A percentile compares a stretch with the other conserved stretches of the same genome.
These are phyloP conservation scores for Echiichthys vipera DNA, from an alignment of 2,797 vertebrate species.

Conservation along the genomic window DNA sequence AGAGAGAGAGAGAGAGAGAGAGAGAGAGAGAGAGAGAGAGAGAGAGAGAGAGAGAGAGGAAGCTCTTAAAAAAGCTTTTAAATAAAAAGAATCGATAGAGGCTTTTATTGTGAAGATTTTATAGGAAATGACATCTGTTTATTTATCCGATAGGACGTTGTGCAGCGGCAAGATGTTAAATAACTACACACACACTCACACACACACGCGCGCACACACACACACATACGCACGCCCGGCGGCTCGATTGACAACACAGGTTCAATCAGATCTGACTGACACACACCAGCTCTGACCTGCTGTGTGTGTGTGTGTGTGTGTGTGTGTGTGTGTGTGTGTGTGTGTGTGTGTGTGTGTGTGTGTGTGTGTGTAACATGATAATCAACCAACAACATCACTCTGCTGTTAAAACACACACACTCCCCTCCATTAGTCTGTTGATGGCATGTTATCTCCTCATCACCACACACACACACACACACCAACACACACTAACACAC, in stretches of 20 bases:
- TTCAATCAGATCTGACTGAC: no score
- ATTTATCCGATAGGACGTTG: no score
- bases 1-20: no score
- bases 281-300: no score
- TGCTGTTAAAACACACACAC: constrained; percentile 29
- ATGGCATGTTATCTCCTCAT: constrained; percentile 53
- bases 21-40: no score
- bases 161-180: no score
- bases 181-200: not conserved
- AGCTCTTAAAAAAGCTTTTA: no score
- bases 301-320: not conserved
- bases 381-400: constrained; percentile 38
- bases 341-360: constrained; percentile 31
- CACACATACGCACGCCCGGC: constrained; percentile 2
- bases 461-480: constrained; percentile 17
- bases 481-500: constrained; percentile 6
- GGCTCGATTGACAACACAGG: no score
- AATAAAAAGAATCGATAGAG: no score
- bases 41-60: no score
- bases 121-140: no score
- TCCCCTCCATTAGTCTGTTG: constrained; percentile 52
- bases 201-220: constrained; percentile 2
- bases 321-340: constrained; percentile 29
- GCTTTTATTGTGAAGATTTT: no score
- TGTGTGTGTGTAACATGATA: constrained; percentile 20